Base-by-base conservation (phyloP, 2,888 invertebrate genomes). In the Leucozona laternaria region DNA sequence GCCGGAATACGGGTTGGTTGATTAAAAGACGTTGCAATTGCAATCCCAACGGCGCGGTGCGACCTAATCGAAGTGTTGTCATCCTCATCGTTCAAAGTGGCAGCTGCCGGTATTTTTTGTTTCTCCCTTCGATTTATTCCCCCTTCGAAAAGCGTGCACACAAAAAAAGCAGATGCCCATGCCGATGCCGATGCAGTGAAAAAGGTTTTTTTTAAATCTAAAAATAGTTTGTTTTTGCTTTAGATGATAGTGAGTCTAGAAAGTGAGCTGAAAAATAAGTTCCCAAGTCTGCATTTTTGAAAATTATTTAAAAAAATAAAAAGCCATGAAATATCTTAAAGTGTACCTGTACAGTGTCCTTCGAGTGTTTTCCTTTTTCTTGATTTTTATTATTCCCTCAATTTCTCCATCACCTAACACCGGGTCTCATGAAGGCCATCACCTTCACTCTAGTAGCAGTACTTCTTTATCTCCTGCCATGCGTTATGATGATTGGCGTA, bases 401-500 rank as follows among this genome's bases (percentile, higher is more conserved):
- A 66, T 22, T 28, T 43, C 43, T 20, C 2, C 70, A 15, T 86
- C 82, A 43, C 34, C 70, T 10, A 48, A 80, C 25, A 62, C 77
- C 28, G 73, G 45, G 5, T 25, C 70, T 10, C 70, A 60, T 66
- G 79, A 83, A 58, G 66, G 48, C 34, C 34, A 68, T 34, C 70
- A 58, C 13, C 77, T 57, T 40, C 68, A 64, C 2, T 50, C 78
- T 17, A 25, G 28, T 11, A 48, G 20, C 28, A 58, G 20, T 22
- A 17, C 17, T 15, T 11, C 66, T 15, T 31, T 43, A n/a, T 64
- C 77, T 28, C 43, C 50, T 7, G 89, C 89, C n/a, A 78, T 89
- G 10, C 90, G 89, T 20, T 92, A 92, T 76, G 89, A 90, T 48
- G 90, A 92, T 80, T 93, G 93, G 93, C 90, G 89, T 71, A 91